Evolutionary conservation across 2,888 invertebrate species (phyloP), one percentile per base, ranked within the genome.

Genomic region (Cremastinae sp.): DNA sequence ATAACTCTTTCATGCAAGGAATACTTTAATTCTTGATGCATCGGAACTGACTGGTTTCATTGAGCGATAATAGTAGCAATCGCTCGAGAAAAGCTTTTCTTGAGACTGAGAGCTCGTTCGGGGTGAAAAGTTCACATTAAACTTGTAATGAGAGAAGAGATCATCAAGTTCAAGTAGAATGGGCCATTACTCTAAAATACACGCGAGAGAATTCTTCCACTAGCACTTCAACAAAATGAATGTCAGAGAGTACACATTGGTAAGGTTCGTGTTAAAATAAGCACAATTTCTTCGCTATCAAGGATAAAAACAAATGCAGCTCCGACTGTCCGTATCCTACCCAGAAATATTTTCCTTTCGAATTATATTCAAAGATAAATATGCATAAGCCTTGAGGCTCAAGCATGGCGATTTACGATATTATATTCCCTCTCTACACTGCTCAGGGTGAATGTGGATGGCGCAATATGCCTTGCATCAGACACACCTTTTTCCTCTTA

Each of bases 341-440:
- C n/a, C n/a, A 79, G 79, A 75, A 80, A 80, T 79, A 79, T 64
- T 77, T 65, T 47, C 66, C 66, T 58, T 53, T 45, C 47, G 73
- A 69, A 79, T 79, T 80, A 80, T 71, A 28, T 28, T 66, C 68
- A 22, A 61, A 55, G 66, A 79, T 79, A 77, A 80, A 80, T 80
- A 80, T 77, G 74, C 70, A 80, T 79, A 73, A 77, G 78, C 75
- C 51, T 41, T 49, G 4, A 56, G 35, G 69, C 72, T 75, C 55
- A 47, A 62, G 74, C 59, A 66, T 37, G 16, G 55, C 65, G 75
- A 80, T 80, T 79, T 80, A 80, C 66, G 78, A 79, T 70, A 79
- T 72, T 77, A 77, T 79, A 72, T 47, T 58, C 72, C 53, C 58
- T 64, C 41, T 2, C 35, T 45, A 16, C 58, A 64, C 18, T 9